phyloP scores from a whole-genome alignment of 2,888 invertebrate genomes.

The Unio delphinus region DNA sequence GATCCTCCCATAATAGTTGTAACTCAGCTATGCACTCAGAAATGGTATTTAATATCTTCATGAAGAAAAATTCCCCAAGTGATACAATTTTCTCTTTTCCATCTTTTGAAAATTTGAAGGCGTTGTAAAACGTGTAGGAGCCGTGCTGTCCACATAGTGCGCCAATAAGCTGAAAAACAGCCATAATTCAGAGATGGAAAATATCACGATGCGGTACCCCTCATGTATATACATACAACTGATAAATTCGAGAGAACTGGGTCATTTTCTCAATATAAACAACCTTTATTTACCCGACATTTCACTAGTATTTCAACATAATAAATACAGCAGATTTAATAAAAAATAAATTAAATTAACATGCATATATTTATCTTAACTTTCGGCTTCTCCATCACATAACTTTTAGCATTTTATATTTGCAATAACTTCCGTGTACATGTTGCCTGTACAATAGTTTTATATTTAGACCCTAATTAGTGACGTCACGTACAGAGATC shows the following conservation, averaged over 20 bases:
- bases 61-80: conserved; percentile 91
- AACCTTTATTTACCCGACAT: conserved; percentile 18
- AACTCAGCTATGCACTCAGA: conserved; percentile 89
- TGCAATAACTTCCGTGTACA: conserved; percentile 37
- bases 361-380: conserved; percentile 52
- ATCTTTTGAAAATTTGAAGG: conserved; percentile 79
- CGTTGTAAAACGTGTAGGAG: conserved; percentile 92
- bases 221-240: conserved; percentile 56
- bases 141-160: conserved; percentile 90
- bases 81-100: conserved; percentile 77
- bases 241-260: conserved; percentile 59
- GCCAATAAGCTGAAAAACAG: conserved; percentile 82
- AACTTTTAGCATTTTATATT: conserved; percentile 49
- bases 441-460: conserved; percentile 61
- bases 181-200: conserved; percentile 42
- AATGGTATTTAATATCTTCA: conserved; percentile 89
- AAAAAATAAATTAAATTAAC: conserved; percentile 28
- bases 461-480: conserved; percentile 69
- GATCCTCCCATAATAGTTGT: conserved; percentile 91
- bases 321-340: conserved; percentile 14
- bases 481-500: conserved; percentile 65
- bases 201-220: conserved; percentile 29
- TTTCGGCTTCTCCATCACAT: conserved; percentile 55
- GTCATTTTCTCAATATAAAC: conserved; percentile 64
- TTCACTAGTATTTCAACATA: conserved; percentile 14